Conservation (phyloP, 2,797 vertebrate genomes). For the Myotis daubentonii region DNA sequence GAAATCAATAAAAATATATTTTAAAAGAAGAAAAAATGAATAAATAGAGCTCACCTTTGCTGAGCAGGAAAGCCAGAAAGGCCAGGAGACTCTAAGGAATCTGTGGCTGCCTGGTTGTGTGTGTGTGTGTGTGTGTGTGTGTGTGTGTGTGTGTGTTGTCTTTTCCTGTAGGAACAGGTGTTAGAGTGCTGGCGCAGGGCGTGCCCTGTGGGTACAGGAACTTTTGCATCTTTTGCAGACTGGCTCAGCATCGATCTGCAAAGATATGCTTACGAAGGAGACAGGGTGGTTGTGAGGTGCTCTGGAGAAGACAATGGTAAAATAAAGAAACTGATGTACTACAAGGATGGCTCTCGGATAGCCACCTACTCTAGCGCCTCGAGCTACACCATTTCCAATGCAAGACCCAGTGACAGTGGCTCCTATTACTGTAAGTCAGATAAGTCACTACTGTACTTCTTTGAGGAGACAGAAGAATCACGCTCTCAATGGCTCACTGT, state of each 20-base stretch:
- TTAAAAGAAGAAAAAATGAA: too few relatives aligned
- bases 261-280: background rate
- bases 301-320: background rate
- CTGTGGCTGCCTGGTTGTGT: background rate
- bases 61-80: background rate
- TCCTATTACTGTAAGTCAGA: background rate
- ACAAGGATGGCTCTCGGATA: background rate
- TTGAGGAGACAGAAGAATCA: background rate
- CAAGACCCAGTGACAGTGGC: background rate
- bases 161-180: background rate
- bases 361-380: background rate
- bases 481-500: background rate
- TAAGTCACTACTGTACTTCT: background rate
- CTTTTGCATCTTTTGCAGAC: conserved; percentile 16
- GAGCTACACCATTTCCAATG: background rate
- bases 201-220: too few relatives aligned
- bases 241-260: background rate
- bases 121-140: background rate
- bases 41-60: background rate
- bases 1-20: too few relatives aligned
- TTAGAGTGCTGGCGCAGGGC: accelerated
- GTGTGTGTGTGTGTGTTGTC: background rate
- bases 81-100: too few relatives aligned
- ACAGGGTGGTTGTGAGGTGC: background rate
- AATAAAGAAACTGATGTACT: background rate